Evolutionary conservation across 2,113 vertebrate genomes (phyloP).

Genomic region (Rhodinocichla rosea): DNA sequence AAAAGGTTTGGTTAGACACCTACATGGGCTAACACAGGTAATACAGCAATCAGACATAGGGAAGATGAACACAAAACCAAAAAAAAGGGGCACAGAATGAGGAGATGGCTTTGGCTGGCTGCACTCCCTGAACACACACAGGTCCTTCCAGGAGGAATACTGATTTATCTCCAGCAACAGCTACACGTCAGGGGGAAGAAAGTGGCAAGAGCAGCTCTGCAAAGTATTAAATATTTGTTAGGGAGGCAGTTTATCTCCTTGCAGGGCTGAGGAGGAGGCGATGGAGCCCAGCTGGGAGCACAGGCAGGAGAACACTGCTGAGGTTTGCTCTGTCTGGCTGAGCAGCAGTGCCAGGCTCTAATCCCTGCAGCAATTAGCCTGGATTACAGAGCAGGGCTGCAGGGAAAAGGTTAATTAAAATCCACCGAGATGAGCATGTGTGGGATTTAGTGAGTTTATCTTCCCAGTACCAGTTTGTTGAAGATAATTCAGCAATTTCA

Average conservation of each 20-base stretch:
- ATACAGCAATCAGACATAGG: accelerated
- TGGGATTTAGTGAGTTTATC: constrained; percentile 36
- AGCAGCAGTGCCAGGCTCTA: neutral
- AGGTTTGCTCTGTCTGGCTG: neutral
- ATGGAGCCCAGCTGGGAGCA: constrained; percentile 50
- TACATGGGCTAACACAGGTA: accelerated
- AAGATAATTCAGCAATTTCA: constrained; percentile 3
- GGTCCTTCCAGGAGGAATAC: neutral
- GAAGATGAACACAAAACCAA: neutral
- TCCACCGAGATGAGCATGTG: neutral
- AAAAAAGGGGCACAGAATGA: accelerated
- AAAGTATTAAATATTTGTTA: neutral
- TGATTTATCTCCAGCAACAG: neutral
- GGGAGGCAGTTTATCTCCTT: constrained; percentile 21
- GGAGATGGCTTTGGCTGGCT: neutral
- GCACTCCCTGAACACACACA: neutral
- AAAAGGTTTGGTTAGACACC: neutral
- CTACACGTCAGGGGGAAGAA: neutral
- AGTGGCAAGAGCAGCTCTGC: constrained; percentile 24
- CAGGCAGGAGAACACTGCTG: neutral
- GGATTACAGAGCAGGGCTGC: constrained; percentile 20
- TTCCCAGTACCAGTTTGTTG: neutral
- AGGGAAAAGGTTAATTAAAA: constrained; percentile 46
- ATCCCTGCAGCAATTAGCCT: constrained; percentile 30
- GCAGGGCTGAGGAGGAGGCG: constrained; percentile 27